phyloP scores from a whole-genome alignment of 2,113 vertebrate genomes.

The Parus major region DNA sequence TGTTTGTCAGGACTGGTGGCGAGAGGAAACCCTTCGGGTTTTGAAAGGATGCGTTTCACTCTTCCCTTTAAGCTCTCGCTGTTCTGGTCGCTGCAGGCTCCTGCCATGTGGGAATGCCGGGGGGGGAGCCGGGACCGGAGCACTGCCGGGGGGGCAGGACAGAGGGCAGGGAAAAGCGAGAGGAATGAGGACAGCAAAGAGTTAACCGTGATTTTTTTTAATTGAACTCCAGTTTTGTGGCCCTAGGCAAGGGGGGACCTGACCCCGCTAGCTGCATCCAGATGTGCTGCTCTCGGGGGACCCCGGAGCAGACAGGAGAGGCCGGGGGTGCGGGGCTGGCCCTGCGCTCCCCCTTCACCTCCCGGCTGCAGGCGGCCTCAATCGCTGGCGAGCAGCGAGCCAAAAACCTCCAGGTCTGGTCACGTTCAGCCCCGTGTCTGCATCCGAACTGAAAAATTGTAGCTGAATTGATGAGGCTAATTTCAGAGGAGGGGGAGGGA shows the following conservation, averaged over 20 bases:
- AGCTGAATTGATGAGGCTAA: constrained; percentile 87
- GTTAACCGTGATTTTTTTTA: constrained; percentile 96
- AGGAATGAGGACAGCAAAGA: constrained; percentile 73
- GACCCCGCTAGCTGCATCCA: constrained; percentile 99
- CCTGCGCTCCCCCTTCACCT: constrained; percentile 72
- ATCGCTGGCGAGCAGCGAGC: constrained; percentile 55
- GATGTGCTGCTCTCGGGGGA: constrained; percentile 94
- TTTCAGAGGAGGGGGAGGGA: constrained; percentile 70
- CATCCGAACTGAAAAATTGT: constrained; percentile 78
- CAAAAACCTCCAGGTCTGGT: constrained; percentile 73
- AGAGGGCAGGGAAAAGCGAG: neutral
- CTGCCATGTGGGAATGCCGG: constrained; percentile 37
- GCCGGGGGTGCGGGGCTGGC: constrained; percentile 18
- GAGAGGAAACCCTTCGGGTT: constrained; percentile 74
- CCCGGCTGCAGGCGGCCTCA: constrained; percentile 49
- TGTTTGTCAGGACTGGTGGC: constrained; percentile 50
- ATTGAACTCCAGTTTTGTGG: constrained; percentile 90
- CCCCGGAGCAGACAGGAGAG: constrained; percentile 70
- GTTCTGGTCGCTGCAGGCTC: constrained; percentile 40
- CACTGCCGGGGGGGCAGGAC: neutral
- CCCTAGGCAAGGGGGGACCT: constrained; percentile 95
- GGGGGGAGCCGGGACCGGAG: neutral
- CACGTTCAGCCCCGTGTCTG: constrained; percentile 75
- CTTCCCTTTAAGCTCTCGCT: constrained; percentile 71
- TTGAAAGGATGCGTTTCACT: constrained; percentile 74